Evolutionary conservation across 2,888 invertebrate species (phyloP).

Genomic region (Stenodera caucasica): DNA sequence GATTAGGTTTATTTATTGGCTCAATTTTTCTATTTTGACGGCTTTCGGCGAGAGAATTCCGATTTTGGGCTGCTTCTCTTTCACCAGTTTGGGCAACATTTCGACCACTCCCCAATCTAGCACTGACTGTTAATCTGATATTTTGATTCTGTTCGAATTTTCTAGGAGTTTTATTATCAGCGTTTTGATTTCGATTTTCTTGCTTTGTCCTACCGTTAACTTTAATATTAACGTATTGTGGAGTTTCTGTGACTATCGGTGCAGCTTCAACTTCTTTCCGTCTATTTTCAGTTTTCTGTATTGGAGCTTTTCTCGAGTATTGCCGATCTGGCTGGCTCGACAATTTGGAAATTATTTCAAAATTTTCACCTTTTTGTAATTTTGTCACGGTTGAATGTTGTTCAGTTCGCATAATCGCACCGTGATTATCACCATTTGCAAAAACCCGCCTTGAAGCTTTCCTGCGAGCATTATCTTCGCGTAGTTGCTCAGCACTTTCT

Average conservation of each 20-base stretch:
- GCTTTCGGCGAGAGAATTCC: not conserved
- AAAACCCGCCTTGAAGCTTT: conserved; percentile 51
- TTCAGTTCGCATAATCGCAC: conserved; percentile 44
- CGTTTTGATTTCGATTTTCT: not conserved
- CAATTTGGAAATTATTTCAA: conserved; percentile 9
- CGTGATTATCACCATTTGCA: conserved; percentile 52
- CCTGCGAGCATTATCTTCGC: conserved; percentile 65
- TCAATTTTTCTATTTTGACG: not conserved
- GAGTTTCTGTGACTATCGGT: not conserved
- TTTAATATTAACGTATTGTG: conserved; percentile 7
- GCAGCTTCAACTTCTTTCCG: not conserved
- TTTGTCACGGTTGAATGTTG: conserved; percentile 35
- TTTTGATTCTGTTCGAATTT: not conserved
- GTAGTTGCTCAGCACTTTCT: conserved; percentile 78
- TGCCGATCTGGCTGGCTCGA: conserved; percentile 5
- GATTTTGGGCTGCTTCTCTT: not conserved
- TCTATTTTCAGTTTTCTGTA: not conserved
- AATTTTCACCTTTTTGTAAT: conserved; percentile 29
- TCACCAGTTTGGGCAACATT: not conserved
- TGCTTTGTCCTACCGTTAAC: not conserved
- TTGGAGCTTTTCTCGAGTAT: not conserved
- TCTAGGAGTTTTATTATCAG: not conserved
- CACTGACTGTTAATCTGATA: not conserved
- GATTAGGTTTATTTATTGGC: conserved; percentile 1
- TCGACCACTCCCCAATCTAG: not conserved